Base-by-base conservation (phyloP, 2,888 invertebrate genomes). In the Himalopsyche tibetana region DNA sequence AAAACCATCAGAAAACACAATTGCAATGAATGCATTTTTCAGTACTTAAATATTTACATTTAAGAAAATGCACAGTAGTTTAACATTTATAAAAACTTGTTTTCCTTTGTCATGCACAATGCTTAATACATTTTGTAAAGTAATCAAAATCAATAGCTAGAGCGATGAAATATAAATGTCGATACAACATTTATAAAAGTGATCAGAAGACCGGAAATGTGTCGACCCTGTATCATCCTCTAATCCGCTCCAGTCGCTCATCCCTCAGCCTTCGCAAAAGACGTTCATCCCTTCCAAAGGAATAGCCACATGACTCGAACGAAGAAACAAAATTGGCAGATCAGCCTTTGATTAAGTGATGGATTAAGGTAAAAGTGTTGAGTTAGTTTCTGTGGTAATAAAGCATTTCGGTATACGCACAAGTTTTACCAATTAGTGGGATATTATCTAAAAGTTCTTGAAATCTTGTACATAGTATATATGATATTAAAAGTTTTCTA, bases 361-460 rank as follows among this genome's bases (percentile, higher is more conserved):
- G 63, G 63, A 63, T 63, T 63, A 63, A 63, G 63, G 63, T 63
- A 15, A 63, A 63, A 63, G 63, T 63, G 63, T 63, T 63, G 63
- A 63, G 4, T 63, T 63, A 63, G 63, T 63, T 63, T 63, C 63
- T 63, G 63, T 11, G 63, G 63, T 11, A 63, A 63, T 63, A 63
- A 19, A 63, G 63, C 63, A 63, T 63, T 63, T 28, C 63, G 63
- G 28, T 19, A 63, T 63, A 63, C 63, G 28, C 28, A 63, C 19
- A 63, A 63, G 63, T 63, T 63, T 19, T 63, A 63, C 19, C 63
- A 63, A 63, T 63, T 63, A 63, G 63, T 19, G 4, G 28, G 63
- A 63, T 19, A 63, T 63, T 28, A 63, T 19, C 63, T 19, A 28
- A 63, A 63, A 63, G 19, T 63, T 63, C 19, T 19, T n/a, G n/a